Evolutionary conservation across 1,140 invertebrate species (phyloP).

Genomic region (Caerostris darwini): DNA sequence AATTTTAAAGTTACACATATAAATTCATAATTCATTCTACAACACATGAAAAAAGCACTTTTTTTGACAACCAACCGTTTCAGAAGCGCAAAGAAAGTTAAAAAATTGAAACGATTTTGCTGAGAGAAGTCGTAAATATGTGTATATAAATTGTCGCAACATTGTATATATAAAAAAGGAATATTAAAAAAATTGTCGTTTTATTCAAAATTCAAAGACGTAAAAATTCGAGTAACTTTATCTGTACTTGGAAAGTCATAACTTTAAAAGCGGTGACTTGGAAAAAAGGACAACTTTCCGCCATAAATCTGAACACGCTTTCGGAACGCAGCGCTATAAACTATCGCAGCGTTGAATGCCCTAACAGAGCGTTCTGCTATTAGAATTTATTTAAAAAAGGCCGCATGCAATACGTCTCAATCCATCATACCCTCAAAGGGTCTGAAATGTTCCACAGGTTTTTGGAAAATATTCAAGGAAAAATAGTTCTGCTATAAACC

Average conservation of each 20-base stretch:
- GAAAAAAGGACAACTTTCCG: not conserved
- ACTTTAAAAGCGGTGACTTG: not conserved
- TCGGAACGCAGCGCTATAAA: not conserved
- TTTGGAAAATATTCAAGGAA: not conserved
- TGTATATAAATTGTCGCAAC: not conserved
- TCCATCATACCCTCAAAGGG: not conserved
- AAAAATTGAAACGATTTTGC: not conserved
- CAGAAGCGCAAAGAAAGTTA: not conserved
- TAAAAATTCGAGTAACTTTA: constrained; percentile 22
- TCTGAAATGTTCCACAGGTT: constrained; percentile 24
- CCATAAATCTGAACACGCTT: constrained; percentile 16
- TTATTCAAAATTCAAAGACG: not conserved
- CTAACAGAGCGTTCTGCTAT: not conserved
- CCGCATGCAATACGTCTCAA: not conserved
- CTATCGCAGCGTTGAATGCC: not conserved
- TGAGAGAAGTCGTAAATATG: not conserved
- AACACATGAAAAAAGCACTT: not conserved
- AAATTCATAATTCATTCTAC: constrained; percentile 18
- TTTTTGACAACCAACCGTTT: not conserved
- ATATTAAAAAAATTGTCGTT: not conserved
- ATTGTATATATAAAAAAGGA: not conserved
- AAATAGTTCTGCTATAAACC: constrained; percentile 9
- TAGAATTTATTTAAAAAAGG: constrained; percentile 24
- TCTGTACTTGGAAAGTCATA: not conserved
- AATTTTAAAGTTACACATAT: not conserved